A percentile compares a stretch with the other conserved stretches of the same genome.
phyloP scores from a whole-genome alignment of 1,140 invertebrate genomes.

The Aphelinus certus region DNA sequence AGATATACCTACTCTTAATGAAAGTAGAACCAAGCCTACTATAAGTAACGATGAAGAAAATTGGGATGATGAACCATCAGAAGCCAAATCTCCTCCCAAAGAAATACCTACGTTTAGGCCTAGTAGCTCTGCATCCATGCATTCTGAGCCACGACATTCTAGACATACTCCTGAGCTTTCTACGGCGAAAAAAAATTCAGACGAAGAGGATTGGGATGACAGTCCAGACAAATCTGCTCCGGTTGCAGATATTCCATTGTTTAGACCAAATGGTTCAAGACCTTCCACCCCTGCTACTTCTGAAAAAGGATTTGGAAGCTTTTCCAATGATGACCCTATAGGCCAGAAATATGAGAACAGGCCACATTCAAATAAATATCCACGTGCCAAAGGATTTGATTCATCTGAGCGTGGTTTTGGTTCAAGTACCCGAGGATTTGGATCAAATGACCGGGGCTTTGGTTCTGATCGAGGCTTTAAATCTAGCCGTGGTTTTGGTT shows the following conservation, averaged over 20 bases:
- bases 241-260: not conserved
- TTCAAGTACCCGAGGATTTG: not conserved
- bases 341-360: slow-evolving; percentile 37
- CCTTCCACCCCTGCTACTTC: slow-evolving; percentile 12
- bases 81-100: not conserved
- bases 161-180: not conserved
- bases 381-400: slow-evolving; percentile 22
- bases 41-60: slow-evolving; percentile 23
- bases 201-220: not conserved
- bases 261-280: slow-evolving; percentile 12
- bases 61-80: slow-evolving; percentile 27
- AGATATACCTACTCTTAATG: too few species aligned
- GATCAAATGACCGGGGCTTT: not conserved
- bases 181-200: not conserved
- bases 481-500: not conserved
- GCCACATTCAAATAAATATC: slow-evolving; percentile 27
- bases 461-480: not conserved
- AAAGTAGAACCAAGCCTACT: too few species aligned
- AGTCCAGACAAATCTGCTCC: not conserved
- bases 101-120: not conserved
- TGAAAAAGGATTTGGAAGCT: slow-evolving; percentile 1
- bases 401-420: not conserved
- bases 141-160: not conserved
- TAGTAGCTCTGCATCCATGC: not conserved
- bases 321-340: slow-evolving; percentile 11